Evolutionary conservation across 1,140 invertebrate genomes (phyloP).

Genomic region (Oryzaephilus surinamensis): DNA sequence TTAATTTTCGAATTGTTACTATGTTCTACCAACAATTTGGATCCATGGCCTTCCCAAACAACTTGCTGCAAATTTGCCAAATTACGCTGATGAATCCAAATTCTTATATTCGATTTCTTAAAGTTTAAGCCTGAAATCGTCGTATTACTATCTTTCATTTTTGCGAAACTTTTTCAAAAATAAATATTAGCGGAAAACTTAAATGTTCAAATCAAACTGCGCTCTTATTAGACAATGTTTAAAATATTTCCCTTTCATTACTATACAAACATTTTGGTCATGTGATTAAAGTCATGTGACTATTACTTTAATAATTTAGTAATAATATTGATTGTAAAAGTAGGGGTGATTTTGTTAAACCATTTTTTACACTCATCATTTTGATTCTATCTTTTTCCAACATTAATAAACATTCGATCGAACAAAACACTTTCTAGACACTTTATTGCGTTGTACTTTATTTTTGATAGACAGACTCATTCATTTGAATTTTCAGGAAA

Average conservation of each 20-base stretch:
- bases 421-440: not conserved
- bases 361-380: not conserved
- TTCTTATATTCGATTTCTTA: slow-evolving; percentile 76
- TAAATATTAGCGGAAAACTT: not conserved
- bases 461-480: not conserved
- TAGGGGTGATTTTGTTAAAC: slow-evolving; percentile 5
- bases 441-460: not conserved
- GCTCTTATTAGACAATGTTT: not conserved
- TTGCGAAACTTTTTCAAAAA: not conserved
- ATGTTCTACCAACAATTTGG: slow-evolving; percentile 67
- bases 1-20: slow-evolving; percentile 70
- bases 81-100: slow-evolving; percentile 86
- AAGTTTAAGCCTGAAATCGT: slow-evolving; percentile 63
- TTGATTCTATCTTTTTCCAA: not conserved
- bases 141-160: slow-evolving; percentile 13
- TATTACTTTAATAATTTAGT: slow-evolving; percentile 28
- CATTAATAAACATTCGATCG: not conserved
- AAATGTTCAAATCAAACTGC: too few relatives aligned
- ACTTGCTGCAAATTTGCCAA: slow-evolving; percentile 71
- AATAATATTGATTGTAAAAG: slow-evolving; percentile 20
- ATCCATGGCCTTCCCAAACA: slow-evolving; percentile 77
- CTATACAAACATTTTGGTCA: slow-evolving; percentile 4
- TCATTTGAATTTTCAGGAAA: not conserved
- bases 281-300: slow-evolving; percentile 27
- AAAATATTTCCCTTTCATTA: not conserved